A percentile compares a stretch with the other conserved stretches of the same genome.
Conservation (phyloP, 1,140 invertebrate genomes). For the Aphis gossypii region DNA sequence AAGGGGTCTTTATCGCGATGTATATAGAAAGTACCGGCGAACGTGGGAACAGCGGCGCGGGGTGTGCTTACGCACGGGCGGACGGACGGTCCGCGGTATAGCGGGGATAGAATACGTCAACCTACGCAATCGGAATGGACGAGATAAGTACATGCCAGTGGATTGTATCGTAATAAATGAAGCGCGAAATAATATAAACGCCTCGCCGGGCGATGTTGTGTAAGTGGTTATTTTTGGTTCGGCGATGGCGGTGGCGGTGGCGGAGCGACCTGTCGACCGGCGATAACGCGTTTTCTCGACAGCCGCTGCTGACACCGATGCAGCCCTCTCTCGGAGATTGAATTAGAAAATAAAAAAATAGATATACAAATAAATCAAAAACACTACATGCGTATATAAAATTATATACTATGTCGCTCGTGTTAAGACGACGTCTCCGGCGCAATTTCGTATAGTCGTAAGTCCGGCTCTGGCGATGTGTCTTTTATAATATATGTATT, state of each 20-base stretch:
- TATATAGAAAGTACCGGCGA: neutral
- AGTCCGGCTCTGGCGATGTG: neutral
- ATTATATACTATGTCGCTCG: neutral
- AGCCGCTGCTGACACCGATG: neutral
- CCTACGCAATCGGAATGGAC: slow-evolving; percentile 53
- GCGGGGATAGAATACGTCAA: slow-evolving; percentile 46
- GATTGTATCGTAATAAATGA: slow-evolving; percentile 57
- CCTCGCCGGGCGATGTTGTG: neutral
- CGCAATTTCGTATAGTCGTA: neutral
- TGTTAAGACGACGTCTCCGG: neutral
- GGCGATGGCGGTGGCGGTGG: neutral
- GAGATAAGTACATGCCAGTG: slow-evolving; percentile 56
- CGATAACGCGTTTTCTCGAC: slow-evolving; percentile 44
- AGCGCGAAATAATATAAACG: slow-evolving; percentile 56
- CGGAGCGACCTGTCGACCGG: slow-evolving; percentile 17
- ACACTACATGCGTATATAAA: neutral
- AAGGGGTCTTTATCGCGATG: slow-evolving; percentile 54
- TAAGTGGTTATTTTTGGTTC: slow-evolving; percentile 25
- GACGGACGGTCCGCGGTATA: neutral
- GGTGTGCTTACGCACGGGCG: neutral
- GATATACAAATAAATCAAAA: slow-evolving; percentile 12
- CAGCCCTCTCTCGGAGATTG: slow-evolving; percentile 18
- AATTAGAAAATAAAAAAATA: slow-evolving; percentile 46
- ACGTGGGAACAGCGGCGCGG: neutral
- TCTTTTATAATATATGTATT: neutral